Evolutionary conservation across 2,113 vertebrate genomes (phyloP).

Genomic region (Ondatra zibethicus): DNA sequence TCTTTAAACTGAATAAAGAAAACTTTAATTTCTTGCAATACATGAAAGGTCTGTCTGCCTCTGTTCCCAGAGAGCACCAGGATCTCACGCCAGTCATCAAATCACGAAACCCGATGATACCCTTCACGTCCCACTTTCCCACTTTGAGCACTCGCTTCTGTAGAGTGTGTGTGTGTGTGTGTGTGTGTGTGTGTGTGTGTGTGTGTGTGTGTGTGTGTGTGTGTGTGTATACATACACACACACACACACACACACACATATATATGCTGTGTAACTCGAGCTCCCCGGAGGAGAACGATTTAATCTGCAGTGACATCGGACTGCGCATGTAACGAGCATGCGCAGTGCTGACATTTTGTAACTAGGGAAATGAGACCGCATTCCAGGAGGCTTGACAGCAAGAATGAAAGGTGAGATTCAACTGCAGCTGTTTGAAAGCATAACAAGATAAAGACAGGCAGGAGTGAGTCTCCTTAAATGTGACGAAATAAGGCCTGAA

Average conservation of each 20-base stretch:
- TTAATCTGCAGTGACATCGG: slow-evolving; percentile 57
- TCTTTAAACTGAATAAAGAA: slow-evolving; percentile 64
- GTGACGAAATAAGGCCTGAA: slow-evolving; percentile 92
- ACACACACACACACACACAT: too few relatives aligned
- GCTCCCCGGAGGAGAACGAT: slow-evolving; percentile 56
- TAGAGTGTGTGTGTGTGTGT: too few relatives aligned
- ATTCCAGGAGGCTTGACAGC: slow-evolving; percentile 86
- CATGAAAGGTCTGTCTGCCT: not conserved
- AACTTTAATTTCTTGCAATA: not conserved
- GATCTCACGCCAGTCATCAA: not conserved
- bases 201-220: too few relatives aligned
- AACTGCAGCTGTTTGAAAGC: slow-evolving; percentile 87
- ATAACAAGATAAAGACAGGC: slow-evolving; percentile 90
- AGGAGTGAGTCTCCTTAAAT: slow-evolving; percentile 87
- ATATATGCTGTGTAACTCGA: not conserved
- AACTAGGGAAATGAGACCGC: slow-evolving; percentile 87
- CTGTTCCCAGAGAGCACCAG: not conserved
- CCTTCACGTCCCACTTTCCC: not conserved
- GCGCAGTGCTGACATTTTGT: slow-evolving; percentile 79
- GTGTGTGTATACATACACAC: too few relatives aligned
- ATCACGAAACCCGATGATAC: not conserved
- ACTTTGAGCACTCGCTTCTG: not conserved
- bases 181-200: too few relatives aligned
- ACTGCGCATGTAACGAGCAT: slow-evolving; percentile 18
- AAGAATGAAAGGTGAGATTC: slow-evolving; percentile 87